Conservation (phyloP, 2,888 invertebrate genomes). For the Dicycla oo region DNA sequence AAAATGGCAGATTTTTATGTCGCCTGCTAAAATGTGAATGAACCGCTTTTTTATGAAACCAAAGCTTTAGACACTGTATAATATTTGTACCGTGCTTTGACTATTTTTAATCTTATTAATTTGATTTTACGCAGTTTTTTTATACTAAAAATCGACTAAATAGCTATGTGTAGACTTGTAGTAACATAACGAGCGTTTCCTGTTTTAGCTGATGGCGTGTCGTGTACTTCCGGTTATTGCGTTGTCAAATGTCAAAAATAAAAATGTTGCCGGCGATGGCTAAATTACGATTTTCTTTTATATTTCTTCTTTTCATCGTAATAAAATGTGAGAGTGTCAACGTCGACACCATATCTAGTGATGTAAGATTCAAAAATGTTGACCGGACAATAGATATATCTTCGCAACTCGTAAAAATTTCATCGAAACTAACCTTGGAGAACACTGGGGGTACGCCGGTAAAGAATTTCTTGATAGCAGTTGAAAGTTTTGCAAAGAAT, state of each 20-base stretch:
- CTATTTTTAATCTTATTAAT: no score
- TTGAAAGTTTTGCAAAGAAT: constrained; percentile 91
- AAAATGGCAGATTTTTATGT: no score
- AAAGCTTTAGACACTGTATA: no score
- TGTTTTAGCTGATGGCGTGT: constrained; percentile 82
- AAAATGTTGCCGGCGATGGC: constrained; percentile 84
- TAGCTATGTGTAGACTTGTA: not conserved
- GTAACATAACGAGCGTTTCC: constrained; percentile 60
- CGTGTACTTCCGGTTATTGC: constrained; percentile 86
- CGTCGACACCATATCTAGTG: constrained; percentile 88
- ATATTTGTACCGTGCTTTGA: no score
- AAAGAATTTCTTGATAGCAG: constrained; percentile 92
- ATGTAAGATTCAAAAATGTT: constrained; percentile 93
- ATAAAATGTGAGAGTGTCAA: constrained; percentile 77
- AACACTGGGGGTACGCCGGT: constrained; percentile 94
- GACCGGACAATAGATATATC: constrained; percentile 96
- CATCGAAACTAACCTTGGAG: constrained; percentile 95
- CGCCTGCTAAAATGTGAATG: no score
- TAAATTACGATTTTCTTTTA: constrained; percentile 78
- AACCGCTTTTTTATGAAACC: no score
- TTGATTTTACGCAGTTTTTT: not conserved
- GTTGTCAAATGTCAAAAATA: constrained; percentile 82
- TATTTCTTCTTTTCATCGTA: constrained; percentile 79
- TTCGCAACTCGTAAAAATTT: constrained; percentile 96
- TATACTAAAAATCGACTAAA: constrained; percentile 33